phyloP scores from a whole-genome alignment of 2,797 vertebrate species.

The Danio jaintianensis region DNA sequence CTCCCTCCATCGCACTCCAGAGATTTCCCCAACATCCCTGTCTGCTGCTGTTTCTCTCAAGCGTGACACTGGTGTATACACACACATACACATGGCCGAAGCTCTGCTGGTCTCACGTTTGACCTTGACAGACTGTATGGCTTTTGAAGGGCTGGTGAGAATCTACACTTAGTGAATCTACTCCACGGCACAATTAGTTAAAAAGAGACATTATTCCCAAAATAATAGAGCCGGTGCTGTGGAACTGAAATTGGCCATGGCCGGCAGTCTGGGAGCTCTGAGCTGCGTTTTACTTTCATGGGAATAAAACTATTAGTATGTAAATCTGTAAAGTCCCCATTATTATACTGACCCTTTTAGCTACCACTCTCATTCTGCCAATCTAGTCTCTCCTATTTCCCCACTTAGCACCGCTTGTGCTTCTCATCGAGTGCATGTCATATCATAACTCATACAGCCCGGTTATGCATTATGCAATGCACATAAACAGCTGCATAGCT shows the following conservation, averaged over 20 bases:
- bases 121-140: conserved; percentile 54
- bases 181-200: conserved; percentile 61
- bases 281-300: conserved; percentile 64
- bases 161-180: conserved; percentile 43
- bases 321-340: conserved; percentile 79
- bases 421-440: conserved; percentile 17
- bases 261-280: conserved; percentile 53
- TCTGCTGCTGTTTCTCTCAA: conserved; percentile 57
- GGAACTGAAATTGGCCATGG: conserved; percentile 56
- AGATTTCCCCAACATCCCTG: conserved; percentile 62
- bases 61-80: conserved; percentile 29
- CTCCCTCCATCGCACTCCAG: conserved; percentile 65
- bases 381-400: conserved; percentile 67
- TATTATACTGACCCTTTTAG: conserved; percentile 77
- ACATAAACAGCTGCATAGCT: conserved; percentile 41
- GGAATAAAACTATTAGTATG: conserved; percentile 79
- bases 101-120: conserved; percentile 42
- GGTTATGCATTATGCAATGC: conserved; percentile 33
- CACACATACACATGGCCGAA: conserved; percentile 38
- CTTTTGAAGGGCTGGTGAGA: conserved; percentile 41
- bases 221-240: conserved; percentile 54
- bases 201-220: conserved; percentile 62
- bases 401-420: conserved; percentile 20
- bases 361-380: conserved; percentile 73
- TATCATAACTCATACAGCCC: conserved; percentile 20